phyloP scores from a whole-genome alignment of 2,113 vertebrate species.

The Silurus meridionalis region DNA sequence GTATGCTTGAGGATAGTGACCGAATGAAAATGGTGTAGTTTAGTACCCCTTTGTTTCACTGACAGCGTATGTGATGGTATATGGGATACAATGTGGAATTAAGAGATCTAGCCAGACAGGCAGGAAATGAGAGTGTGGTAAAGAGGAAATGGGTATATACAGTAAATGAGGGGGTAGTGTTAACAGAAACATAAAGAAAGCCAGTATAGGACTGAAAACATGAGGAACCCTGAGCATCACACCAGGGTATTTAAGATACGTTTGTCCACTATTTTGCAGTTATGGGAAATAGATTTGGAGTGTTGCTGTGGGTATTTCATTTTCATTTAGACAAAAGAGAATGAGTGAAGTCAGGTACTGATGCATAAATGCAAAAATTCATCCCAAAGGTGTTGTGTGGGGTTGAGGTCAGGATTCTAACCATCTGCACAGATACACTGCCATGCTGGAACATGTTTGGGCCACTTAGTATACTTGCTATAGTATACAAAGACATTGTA shows the following conservation, averaged over 20 bases:
- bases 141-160: conserved; percentile 58
- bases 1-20: neutral
- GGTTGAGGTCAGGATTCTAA: neutral
- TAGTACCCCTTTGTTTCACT: neutral
- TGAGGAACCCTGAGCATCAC: neutral
- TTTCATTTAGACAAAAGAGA: neutral
- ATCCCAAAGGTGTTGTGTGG: neutral
- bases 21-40: neutral
- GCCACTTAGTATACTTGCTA: neutral
- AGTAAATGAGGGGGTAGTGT: conserved; percentile 31
- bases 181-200: neutral
- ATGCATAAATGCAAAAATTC: neutral
- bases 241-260: neutral
- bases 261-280: neutral
- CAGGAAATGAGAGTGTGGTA: conserved; percentile 63
- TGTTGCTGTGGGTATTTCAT: neutral
- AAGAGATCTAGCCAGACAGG: conserved; percentile 26
- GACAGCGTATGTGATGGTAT: neutral
- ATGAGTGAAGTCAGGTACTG: neutral
- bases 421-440: neutral
- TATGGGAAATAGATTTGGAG: neutral
- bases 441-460: neutral
- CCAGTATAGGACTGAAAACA: neutral
- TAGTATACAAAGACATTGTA: neutral
- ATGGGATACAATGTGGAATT: neutral